A percentile compares a stretch with the other conserved stretches of the same genome.
Evolutionary conservation across 2,888 invertebrate species (phyloP).

Genomic region (Lithodes maja): DNA sequence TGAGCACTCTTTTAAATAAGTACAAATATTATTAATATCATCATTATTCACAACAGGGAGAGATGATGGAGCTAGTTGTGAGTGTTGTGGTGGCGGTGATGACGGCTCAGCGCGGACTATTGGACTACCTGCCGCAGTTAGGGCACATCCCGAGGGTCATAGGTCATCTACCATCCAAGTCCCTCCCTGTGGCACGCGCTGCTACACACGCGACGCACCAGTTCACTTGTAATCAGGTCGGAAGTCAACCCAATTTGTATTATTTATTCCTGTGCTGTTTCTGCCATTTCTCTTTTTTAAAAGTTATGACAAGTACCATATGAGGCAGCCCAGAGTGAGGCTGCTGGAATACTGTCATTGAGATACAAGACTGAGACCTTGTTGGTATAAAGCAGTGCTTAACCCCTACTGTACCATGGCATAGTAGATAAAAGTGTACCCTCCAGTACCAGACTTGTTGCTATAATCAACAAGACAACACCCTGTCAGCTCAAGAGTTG

Average conservation of each 20-base stretch:
- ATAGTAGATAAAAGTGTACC: too few relatives aligned
- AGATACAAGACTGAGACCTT: too few relatives aligned
- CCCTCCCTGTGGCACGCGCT: slow-evolving; percentile 53
- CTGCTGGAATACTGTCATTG: too few relatives aligned
- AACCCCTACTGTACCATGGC: too few relatives aligned
- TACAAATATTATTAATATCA: too few relatives aligned
- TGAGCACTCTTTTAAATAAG: too few relatives aligned
- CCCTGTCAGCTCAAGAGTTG: too few relatives aligned
- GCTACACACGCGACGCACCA: slow-evolving; percentile 66
- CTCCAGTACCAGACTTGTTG: too few relatives aligned
- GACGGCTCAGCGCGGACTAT: slow-evolving; percentile 88
- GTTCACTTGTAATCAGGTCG: slow-evolving; percentile 62
- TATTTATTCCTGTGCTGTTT: not conserved
- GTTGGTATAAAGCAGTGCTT: too few relatives aligned
- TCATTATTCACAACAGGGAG: slow-evolving; percentile 78
- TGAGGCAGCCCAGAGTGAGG: too few relatives aligned
- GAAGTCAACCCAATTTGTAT: not conserved
- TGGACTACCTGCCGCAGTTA: slow-evolving; percentile 90
- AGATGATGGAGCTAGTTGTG: slow-evolving; percentile 87
- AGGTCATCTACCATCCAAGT: slow-evolving; percentile 49
- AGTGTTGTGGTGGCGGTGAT: slow-evolving; percentile 88
- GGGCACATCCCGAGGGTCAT: slow-evolving; percentile 81
- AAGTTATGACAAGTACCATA: not conserved
- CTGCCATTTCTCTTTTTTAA: too few relatives aligned
- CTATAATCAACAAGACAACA: too few relatives aligned